Evolutionary conservation across 2,113 vertebrate genomes (phyloP).

Genomic region (Oreochromis tanganicae): DNA sequence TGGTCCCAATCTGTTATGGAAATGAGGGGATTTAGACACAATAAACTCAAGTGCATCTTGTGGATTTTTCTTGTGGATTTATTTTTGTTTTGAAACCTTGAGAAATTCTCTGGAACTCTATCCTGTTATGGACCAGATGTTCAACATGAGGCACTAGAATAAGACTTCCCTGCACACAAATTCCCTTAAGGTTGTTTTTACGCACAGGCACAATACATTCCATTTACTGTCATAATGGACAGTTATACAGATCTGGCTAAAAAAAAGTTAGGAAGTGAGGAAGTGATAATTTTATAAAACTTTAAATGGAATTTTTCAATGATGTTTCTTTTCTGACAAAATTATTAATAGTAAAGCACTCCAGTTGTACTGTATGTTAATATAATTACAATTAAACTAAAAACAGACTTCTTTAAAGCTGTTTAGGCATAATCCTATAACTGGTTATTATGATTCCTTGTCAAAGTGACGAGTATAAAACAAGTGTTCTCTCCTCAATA

Average conservation of each 20-base stretch:
- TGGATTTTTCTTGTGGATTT: slow-evolving; percentile 44
- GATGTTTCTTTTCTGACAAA: neutral
- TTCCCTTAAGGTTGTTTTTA: neutral
- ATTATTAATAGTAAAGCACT: neutral
- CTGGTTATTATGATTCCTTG: neutral
- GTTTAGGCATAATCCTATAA: neutral
- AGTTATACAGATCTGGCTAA: neutral
- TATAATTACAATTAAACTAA: neutral
- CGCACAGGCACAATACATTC: neutral
- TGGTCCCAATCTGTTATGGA: slow-evolving; percentile 57
- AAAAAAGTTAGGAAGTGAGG: neutral
- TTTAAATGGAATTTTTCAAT: neutral
- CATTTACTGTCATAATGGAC: neutral
- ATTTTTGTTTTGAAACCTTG: slow-evolving; percentile 46
- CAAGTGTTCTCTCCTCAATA: slow-evolving; percentile 48
- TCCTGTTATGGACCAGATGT: slow-evolving; percentile 47
- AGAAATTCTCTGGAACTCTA: slow-evolving; percentile 22
- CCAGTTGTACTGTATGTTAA: neutral
- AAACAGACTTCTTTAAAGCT: neutral
- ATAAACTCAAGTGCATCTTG: slow-evolving; percentile 51
- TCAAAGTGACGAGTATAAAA: slow-evolving; percentile 39
- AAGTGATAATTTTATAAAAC: neutral
- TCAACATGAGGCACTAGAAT: slow-evolving; percentile 12
- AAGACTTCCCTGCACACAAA: neutral
- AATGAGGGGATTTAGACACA: slow-evolving; percentile 59